phyloP scores from a whole-genome alignment of 2,113 vertebrate species.

The Sturnira hondurensis region DNA sequence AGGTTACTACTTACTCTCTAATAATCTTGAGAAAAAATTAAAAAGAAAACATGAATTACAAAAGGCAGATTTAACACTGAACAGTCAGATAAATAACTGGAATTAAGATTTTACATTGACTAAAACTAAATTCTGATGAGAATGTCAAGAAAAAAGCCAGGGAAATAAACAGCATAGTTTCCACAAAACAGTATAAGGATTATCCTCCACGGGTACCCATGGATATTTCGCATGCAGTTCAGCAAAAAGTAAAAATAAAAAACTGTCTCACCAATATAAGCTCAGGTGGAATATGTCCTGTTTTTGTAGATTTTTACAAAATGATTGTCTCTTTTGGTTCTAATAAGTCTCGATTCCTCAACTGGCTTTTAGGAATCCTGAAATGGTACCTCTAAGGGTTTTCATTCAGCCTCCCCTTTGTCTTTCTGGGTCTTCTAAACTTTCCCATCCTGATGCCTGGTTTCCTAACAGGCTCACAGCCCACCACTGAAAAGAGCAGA shows the following conservation, averaged over 20 bases:
- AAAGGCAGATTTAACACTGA: not conserved
- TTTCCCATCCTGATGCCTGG: not conserved
- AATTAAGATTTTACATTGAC: slow-evolving; percentile 4
- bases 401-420: not conserved
- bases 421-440: not conserved
- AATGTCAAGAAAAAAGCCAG: slow-evolving; percentile 18
- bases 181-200: not conserved
- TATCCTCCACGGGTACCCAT: not conserved
- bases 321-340: not conserved
- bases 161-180: not conserved
- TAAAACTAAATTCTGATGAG: slow-evolving; percentile 10
- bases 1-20: not conserved
- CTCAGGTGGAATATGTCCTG: not conserved
- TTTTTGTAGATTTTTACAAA: slow-evolving; percentile 22
- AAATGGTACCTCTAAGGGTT: not conserved
- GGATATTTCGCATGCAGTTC: not conserved
- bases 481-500: not conserved
- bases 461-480: not conserved
- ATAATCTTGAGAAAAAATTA: not conserved
- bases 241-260: not conserved
- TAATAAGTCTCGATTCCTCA: not conserved
- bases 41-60: not conserved
- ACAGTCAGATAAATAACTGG: not conserved
- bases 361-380: not conserved
- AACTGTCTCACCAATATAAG: not conserved